Evolutionary conservation across 2,888 invertebrate genomes (phyloP), one percentile per base, ranked within the genome.

Genomic region (Xestia ashworthii): DNA sequence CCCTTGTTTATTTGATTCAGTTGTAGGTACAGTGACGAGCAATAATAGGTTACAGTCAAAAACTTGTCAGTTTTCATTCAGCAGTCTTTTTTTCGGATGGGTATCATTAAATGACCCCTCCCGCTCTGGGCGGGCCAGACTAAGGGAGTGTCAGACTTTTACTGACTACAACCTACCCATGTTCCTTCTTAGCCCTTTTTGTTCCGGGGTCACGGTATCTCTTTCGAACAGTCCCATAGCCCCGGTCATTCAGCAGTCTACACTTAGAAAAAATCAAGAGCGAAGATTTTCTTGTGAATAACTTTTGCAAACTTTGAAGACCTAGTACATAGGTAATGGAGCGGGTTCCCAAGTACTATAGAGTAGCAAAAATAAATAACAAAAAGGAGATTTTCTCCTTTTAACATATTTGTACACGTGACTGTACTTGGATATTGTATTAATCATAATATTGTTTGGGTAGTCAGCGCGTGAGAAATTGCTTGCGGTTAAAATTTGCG

Each of bases 1-100:
- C 86, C 86, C 66, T 44, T 76, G 78, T 58, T 41, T 53, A 41
- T 41, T 53, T 64, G 66, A 81, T 82, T 77, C 76, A 77, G 77
- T 86, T 81, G 74, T 46, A 22, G 41, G 6, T 38, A 67, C 12
- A 22, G 14, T 44, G n/a, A 65, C 4, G 65, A 25, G 65, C 44
- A 44, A 14, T 41, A n/a, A 44, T 5, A 64, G 14, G 5, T 25
- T 16, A 32, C 32, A 32, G 60, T 32, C 60, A 19, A 8, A 16
- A 9, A 3, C 32, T 32, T 60, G 16, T 9, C 9, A 19, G 32
- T 62, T 62, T 32, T 62, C 3, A 4, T 32, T 32, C 60, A 60
- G 32, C 16, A 32, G 25, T 25, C 32, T 32, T 32, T 32, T 32
- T 32, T 32, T 32, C 32, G 32, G 32, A 32, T 32, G 32, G 3